Evolutionary conservation across 2,113 vertebrate genomes (phyloP).

Genomic region (Mohoua ochrocephala): DNA sequence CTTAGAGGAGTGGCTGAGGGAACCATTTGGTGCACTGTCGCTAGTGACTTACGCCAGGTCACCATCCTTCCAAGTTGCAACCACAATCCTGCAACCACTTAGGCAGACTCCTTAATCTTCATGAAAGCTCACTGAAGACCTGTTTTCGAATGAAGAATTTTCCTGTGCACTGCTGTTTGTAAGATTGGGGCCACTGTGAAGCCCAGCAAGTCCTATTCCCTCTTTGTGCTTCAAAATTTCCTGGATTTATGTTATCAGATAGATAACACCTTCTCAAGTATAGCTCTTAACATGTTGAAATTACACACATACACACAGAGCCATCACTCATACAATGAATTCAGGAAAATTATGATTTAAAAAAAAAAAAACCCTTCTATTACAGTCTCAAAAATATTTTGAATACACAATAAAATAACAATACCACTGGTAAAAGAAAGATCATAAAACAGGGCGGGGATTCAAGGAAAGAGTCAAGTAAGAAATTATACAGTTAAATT

Average conservation of each 20-base stretch:
- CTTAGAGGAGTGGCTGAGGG: not conserved
- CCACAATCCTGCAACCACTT: not conserved
- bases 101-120: not conserved
- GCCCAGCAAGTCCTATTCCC: not conserved
- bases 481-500: not conserved
- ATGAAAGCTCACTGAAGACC: not conserved
- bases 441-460: not conserved
- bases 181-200: not conserved
- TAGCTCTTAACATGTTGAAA: not conserved
- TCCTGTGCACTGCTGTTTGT: not conserved
- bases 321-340: not conserved
- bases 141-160: not conserved
- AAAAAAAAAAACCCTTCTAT: not conserved
- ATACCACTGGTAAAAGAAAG: not conserved
- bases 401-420: not conserved
- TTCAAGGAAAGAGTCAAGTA: not conserved
- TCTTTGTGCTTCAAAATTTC: not conserved
- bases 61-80: not conserved
- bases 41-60: not conserved
- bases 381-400: not conserved
- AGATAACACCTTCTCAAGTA: not conserved
- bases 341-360: not conserved
- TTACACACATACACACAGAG: not conserved
- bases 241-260: not conserved
- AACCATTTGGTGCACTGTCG: not conserved